Conservation (phyloP, 2,888 invertebrate genomes). For the Microctonus aethiopoides region DNA sequence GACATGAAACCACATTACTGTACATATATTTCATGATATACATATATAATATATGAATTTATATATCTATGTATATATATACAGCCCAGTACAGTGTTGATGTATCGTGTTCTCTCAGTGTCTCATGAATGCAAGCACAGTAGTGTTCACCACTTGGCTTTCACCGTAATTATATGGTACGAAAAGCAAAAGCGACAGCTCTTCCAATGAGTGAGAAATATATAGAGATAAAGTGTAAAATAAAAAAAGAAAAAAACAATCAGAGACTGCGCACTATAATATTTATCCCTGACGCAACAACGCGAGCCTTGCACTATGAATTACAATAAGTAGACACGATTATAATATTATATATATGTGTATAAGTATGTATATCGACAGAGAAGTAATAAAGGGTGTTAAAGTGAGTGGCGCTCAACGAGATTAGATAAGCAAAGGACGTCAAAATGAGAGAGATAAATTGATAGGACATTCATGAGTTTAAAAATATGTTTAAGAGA, state of each 20-base stretch:
- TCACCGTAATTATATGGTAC: constrained; percentile 60
- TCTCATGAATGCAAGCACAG: constrained; percentile 25
- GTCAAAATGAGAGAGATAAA: neutral
- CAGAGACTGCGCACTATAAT: constrained; percentile 30
- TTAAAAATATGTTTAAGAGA: neutral
- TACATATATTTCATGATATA: too few relatives aligned
- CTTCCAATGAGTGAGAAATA: constrained; percentile 23
- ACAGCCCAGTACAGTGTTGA: neutral
- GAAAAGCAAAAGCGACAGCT: constrained; percentile 7
- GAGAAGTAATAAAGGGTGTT: neutral
- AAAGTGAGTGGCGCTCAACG: constrained; percentile 2
- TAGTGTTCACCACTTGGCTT: constrained; percentile 48
- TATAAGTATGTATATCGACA: too few relatives aligned
- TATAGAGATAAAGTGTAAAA: constrained; percentile 6
- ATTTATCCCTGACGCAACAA: constrained; percentile 54
- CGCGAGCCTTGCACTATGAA: constrained; percentile 54
- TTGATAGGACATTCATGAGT: neutral
- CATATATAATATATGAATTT: too few relatives aligned
- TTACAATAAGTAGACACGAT: constrained; percentile 39
- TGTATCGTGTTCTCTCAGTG: constrained; percentile 15
- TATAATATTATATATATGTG: too few relatives aligned
- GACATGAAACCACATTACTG: neutral
- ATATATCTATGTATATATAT: neutral
- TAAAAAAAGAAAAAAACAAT: neutral
- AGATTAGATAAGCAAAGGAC: neutral